Evolutionary conservation across 1,140 invertebrate genomes (phyloP).

Genomic region (Brachionus rubens): DNA sequence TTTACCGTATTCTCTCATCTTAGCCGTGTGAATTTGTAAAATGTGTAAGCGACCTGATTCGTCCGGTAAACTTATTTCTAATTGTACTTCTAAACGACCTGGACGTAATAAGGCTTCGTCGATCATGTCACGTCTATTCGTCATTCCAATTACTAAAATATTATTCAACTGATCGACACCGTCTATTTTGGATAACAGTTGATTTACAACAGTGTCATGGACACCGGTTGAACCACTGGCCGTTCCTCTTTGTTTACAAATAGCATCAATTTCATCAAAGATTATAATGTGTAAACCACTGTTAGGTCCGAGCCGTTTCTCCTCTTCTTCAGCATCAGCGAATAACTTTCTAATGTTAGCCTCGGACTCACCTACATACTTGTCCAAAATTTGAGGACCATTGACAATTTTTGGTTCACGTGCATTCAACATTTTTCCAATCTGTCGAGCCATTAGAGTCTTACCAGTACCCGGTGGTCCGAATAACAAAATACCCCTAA

Average conservation of each 20-base stretch:
- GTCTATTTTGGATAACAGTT: slow-evolving; percentile 96
- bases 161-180: slow-evolving; percentile 98
- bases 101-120: slow-evolving; percentile 95
- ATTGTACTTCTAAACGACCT: slow-evolving; percentile 93
- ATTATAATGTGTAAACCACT: slow-evolving; percentile 99
- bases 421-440: slow-evolving; percentile 97
- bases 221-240: slow-evolving; percentile 73
- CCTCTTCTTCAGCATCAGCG: slow-evolving; percentile 97
- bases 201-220: slow-evolving; percentile 97
- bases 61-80: slow-evolving; percentile 67
- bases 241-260: slow-evolving; percentile 95
- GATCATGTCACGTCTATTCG: slow-evolving; percentile 95
- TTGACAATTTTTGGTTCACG: slow-evolving; percentile 99
- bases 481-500: slow-evolving; percentile 86
- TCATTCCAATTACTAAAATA: slow-evolving; percentile 92
- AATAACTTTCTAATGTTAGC: slow-evolving; percentile 93
- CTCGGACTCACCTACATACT: slow-evolving; percentile 99
- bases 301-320: slow-evolving; percentile 73
- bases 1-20: slow-evolving; percentile 87
- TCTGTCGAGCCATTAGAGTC: slow-evolving; percentile 97
- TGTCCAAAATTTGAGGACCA: slow-evolving; percentile 98
- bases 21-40: slow-evolving; percentile 77
- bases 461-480: slow-evolving; percentile 98
- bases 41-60: neutral
- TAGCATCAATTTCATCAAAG: slow-evolving; percentile 99